Percentiles rank a stretch among this genome's conserved stretches.
Conservation (phyloP, 2,888 invertebrate species). For the Dorcus parallelipipedus region DNA sequence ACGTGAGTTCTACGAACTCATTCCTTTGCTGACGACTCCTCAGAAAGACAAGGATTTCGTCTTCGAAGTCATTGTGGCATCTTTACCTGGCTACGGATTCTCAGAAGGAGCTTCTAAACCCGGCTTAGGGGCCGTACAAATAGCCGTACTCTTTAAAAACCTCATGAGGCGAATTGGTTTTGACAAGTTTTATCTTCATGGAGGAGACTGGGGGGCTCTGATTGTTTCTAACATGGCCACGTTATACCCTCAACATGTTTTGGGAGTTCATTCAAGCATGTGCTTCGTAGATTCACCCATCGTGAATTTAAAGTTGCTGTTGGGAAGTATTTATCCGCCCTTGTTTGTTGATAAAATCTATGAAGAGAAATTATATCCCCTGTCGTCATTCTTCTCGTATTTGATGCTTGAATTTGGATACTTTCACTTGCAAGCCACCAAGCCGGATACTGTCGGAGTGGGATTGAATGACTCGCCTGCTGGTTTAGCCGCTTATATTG, state of each 20-base stretch:
- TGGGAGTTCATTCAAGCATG: constrained; percentile 51
- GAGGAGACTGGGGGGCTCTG: constrained; percentile 78
- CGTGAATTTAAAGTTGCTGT: constrained; percentile 12
- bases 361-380: constrained; percentile 53
- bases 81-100: constrained; percentile 54
- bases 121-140: constrained; percentile 60
- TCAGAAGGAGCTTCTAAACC: constrained; percentile 57
- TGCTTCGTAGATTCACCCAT: constrained; percentile 22
- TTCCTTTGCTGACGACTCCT: constrained; percentile 61
- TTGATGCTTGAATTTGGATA: constrained; percentile 57
- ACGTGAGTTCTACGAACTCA: constrained; percentile 74
- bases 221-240: constrained; percentile 61
- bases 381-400: constrained; percentile 36
- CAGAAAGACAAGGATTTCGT: constrained; percentile 56
- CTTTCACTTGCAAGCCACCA: constrained; percentile 79
- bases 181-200: constrained; percentile 66
- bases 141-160: constrained; percentile 59
- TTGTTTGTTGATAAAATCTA: constrained; percentile 54
- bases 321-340: constrained; percentile 55
- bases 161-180: constrained; percentile 70
- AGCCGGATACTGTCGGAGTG: constrained; percentile 85
- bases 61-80: constrained; percentile 62
- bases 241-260: constrained; percentile 58
- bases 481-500: constrained; percentile 79
- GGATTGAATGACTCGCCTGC: constrained; percentile 70